Base-by-base conservation (phyloP, 2,797 vertebrate species). In the Carcharodon carcharias region DNA sequence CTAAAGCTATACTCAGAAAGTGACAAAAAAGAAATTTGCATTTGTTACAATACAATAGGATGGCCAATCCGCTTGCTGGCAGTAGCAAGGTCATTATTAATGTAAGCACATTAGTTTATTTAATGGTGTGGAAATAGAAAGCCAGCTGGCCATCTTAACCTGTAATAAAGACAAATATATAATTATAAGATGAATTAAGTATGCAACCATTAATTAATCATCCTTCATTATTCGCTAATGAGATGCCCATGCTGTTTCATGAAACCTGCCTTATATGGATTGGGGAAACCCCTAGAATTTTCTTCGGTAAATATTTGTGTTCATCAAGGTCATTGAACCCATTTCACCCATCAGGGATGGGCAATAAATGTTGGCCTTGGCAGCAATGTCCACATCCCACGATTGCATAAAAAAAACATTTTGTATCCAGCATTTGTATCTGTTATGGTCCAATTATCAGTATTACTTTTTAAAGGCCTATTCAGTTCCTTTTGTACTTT, bases 51-150 rank as follows among this genome's bases (percentile, higher is more conserved):
- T 92, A n/a, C 58, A n/a, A 63, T n/a, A 92, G 89, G 58, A 3
- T 21, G 18, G 89, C 35, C 63, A 58, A 92, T 92, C 63, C 3
- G 63, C 56, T 35, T 92, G 31, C 35, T 63, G 56, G 21, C 89
- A 63, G 61, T 16, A 14, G 61, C 31, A 63, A 63, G 58, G 56
- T 58, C 89, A 92, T 92, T 92, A n/a, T 63, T 58, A 92, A 63
- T 35, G 56, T 92, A 92, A 92, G 89, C 58, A 92, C 58, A 92
- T 92, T 92, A 58, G 54, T 63, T 92, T 92, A 58, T n/a, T 92
- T 92, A 92, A 92, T 92, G 35, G 35, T 63, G 89, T 63, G 61
- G 89, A 58, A 92, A 58, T 63, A 63, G 31, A 92, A 16, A 58
- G 7, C 89, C 89, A 92, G 28, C 89, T 63, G 89, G 56, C 35